A percentile compares a stretch with the other conserved stretches of the same genome.
Evolutionary conservation across 2,797 vertebrate genomes (phyloP).

Genomic region (Sciurus vulgaris): DNA sequence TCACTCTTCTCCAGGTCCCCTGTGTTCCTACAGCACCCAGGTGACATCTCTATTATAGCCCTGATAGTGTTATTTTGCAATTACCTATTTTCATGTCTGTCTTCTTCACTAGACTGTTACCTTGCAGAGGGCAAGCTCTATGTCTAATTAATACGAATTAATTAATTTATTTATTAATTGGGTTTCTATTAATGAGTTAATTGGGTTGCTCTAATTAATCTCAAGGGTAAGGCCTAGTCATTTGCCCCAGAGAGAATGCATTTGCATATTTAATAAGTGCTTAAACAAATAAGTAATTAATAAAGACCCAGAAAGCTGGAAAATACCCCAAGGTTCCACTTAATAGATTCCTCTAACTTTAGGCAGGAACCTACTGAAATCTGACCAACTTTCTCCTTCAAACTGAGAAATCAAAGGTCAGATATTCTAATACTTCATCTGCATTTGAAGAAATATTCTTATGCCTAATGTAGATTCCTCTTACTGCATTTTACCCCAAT

Average conservation of each 20-base stretch:
- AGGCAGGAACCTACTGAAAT: background rate
- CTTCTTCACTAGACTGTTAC: background rate
- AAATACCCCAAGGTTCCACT: background rate
- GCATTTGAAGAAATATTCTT: background rate
- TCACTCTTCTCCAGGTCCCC: background rate
- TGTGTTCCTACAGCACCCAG: background rate
- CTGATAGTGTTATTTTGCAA: background rate
- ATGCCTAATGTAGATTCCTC: background rate
- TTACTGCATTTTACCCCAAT: background rate
- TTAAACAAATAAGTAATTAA: slow-evolving; percentile 8
- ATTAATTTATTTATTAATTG: slow-evolving; percentile 5
- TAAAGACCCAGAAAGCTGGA: background rate
- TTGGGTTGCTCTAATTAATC: background rate
- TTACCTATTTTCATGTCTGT: background rate
- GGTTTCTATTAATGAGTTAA: background rate
- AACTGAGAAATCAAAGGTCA: background rate
- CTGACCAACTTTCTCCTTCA: background rate
- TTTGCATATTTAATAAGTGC: slow-evolving; percentile 24
- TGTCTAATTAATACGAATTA: slow-evolving; percentile 37
- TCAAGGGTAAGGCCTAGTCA: background rate
- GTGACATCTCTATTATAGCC: background rate
- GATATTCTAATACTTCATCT: background rate
- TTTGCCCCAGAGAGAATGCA: background rate
- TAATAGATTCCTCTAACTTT: background rate
- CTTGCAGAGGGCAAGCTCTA: background rate